Evolutionary conservation across 2,888 invertebrate species (phyloP), one percentile per base, ranked within the genome.

Genomic region (Trachelus iudaicus): DNA sequence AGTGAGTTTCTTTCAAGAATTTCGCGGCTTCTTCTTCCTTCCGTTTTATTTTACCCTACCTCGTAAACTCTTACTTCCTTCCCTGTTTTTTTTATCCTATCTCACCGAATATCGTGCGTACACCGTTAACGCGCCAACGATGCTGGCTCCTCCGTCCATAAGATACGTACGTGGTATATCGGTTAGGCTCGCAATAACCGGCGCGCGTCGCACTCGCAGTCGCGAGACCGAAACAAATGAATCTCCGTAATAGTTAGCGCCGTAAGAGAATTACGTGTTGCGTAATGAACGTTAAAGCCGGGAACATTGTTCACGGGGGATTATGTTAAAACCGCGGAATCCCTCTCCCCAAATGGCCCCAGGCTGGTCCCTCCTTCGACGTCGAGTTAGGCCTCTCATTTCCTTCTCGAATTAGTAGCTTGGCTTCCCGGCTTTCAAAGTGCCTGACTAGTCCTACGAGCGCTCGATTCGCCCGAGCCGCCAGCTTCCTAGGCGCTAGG

Each of bases 251-350:
- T 71, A 71, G 71, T 71, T 71, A 31, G 71, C 71, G 71, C 71
- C 71, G 71, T 33, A 33, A 71, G 82, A 82, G 84, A 87, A 87
- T 87, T 87, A 86, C 87, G 86, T 84, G 87, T 87, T 87, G 85
- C 87, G 85, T 82, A 85, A 87, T 84, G 83, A 87, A 85, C 86
- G 83, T 85, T 85, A 82, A 83, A 85, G 82, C 85, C 81, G 81
- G 83, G 81, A 87, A 86, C 87, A 85, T 87, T 87, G 88, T 88
- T 87, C 88, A 84, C 85, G 83, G 79, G 82, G 86, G 87, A 87
- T 88, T 87, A 86, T 83, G 85, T 76, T 87, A 84, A 88, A 88
- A 86, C 88, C 88, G 79, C 84, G 79, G 80, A 83, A 85, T 76
- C 76, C 74, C 34, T 37, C 74, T 71, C 35, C 74, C 71, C 2